Base-by-base conservation (phyloP, 2,888 invertebrate genomes). In the Amaurobius ferox region DNA sequence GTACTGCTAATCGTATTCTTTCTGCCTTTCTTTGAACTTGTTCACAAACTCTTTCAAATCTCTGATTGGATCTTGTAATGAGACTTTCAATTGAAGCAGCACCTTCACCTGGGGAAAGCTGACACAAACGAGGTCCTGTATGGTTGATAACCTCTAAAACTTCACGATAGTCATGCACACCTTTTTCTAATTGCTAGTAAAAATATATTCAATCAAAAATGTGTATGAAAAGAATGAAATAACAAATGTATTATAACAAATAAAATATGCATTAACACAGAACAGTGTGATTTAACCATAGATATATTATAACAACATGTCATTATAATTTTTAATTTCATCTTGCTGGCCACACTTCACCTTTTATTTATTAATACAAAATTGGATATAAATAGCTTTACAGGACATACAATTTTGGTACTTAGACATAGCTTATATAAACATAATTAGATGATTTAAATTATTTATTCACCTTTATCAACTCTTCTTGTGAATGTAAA, bases 21-120 rank as follows among this genome's bases (percentile, higher is more conserved):
- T 99, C 98, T 0, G 97, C 97, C 91, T 96, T 95, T 76, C 98
- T 94, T 92, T 98, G 97, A 85, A 99, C 96, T 92, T 98, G 97
- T 90, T 99, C 98, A 11, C 96, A 96, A 90, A 98, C 96, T 26
- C 96, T 95, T 90, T 98, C 98, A 91, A 98, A 98, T 73, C 98
- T 94, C 30, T 97, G 94, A 92, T 97, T 98, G 92, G 98, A 97
- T 79, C 98, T 94, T 0, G 96, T 95, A n/a, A 98, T 96, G 19
- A 98, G 93, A 70, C 96, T 96, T 91, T 98, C 97, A 88, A 99
- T 95, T 78, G 97, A 96, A 0, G 96, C 94, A 0, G 98, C 97
- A 79, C 98, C 98, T 92, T 98, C 98, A 29, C 98, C 98, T 0
- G 98, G 97, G 0, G 97, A 97, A 32, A 97, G 93, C 91, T 94